Conservation (phyloP, 2,888 invertebrate species). For the Lasioglossum morio region DNA sequence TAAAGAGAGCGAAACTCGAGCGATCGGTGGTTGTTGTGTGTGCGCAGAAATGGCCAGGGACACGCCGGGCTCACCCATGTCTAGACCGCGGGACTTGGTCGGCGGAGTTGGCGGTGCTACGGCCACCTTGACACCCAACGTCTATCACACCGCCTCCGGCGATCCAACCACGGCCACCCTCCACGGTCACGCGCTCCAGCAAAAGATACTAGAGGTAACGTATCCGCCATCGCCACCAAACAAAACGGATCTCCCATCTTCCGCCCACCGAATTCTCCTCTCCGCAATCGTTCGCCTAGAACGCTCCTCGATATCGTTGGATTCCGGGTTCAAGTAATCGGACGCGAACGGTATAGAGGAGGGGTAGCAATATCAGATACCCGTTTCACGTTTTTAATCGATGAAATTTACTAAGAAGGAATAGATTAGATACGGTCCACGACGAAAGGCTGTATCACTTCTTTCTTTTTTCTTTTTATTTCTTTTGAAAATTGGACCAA, state of each 20-base stretch:
- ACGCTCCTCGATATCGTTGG: not conserved
- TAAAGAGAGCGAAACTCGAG: constrained; percentile 14
- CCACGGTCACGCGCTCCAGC: constrained; percentile 88
- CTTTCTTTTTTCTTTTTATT: too few relatives aligned
- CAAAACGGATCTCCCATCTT: not conserved
- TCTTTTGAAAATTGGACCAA: too few relatives aligned
- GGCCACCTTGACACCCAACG: constrained; percentile 84
- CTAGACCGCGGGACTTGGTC: constrained; percentile 83
- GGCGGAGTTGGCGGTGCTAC: constrained; percentile 83
- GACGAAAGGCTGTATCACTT: too few relatives aligned
- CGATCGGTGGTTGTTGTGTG: constrained; percentile 40
- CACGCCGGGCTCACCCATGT: constrained; percentile 85
- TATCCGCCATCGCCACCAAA: constrained; percentile 42
- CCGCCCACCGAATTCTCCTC: not conserved
- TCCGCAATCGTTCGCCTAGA: not conserved
- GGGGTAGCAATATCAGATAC: not conserved
- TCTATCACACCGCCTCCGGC: constrained; percentile 41
- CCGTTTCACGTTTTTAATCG: not conserved
- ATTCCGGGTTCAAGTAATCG: not conserved
- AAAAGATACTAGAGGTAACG: constrained; percentile 89
- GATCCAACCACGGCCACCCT: constrained; percentile 67
- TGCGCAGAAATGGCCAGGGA: constrained; percentile 84
- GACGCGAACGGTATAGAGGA: not conserved
- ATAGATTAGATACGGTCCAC: not conserved
- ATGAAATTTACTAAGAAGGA: too few relatives aligned